Evolutionary conservation across 2,888 invertebrate genomes (phyloP).

Genomic region (Hybos culiciformis): DNA sequence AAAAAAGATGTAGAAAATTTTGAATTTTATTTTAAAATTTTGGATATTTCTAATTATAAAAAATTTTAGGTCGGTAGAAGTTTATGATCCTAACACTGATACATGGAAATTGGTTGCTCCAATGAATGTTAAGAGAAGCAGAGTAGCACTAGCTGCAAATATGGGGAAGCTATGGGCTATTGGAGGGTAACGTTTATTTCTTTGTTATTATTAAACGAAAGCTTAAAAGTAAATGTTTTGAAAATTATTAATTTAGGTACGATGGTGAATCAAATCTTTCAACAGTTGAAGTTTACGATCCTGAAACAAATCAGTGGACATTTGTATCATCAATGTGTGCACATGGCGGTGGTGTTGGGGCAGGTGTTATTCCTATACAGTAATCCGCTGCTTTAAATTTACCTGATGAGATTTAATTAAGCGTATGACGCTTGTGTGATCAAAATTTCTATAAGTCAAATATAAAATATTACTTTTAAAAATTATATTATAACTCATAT

Average conservation of each 20-base stretch:
- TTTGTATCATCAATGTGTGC: constrained; percentile 67
- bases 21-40: too few relatives aligned
- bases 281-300: constrained; percentile 75
- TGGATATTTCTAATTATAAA: too few relatives aligned
- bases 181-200: constrained; percentile 49
- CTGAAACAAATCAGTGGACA: constrained; percentile 54
- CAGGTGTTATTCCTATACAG: constrained; percentile 58
- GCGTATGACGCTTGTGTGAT: too few relatives aligned
- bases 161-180: constrained; percentile 74
- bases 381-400: constrained; percentile 11
- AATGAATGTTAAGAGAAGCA: constrained; percentile 69
- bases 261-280: constrained; percentile 68
- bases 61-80: constrained; percentile 70
- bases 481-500: too few relatives aligned
- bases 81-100: constrained; percentile 59
- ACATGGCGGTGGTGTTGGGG: constrained; percentile 83
- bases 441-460: too few relatives aligned
- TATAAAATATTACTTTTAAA: too few relatives aligned
- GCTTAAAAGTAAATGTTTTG: neutral
- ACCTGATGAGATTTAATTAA: too few relatives aligned
- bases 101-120: constrained; percentile 64
- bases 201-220: neutral
- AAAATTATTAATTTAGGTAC: too few relatives aligned
- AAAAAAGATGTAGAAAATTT: too few relatives aligned
- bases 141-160: constrained; percentile 70